Percentiles rank a stretch among this genome's conserved stretches.
Evolutionary conservation across 2,888 invertebrate genomes (phyloP).

Genomic region (Eristalinus aeneus): DNA sequence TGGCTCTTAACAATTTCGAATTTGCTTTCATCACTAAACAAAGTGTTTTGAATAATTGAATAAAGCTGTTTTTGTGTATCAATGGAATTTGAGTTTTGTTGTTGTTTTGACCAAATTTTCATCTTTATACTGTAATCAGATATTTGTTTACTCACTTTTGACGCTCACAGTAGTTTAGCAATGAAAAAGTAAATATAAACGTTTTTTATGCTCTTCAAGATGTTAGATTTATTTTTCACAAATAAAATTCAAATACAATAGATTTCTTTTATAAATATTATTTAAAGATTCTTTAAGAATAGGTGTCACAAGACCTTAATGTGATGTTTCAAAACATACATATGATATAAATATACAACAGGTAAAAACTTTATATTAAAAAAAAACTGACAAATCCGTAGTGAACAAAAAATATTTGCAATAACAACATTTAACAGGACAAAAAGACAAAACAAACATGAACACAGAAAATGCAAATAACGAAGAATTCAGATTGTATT

Average conservation of each 20-base stretch:
- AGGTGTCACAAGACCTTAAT: slow-evolving; percentile 62
- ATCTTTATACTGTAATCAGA: too few relatives aligned
- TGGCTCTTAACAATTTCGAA: too few relatives aligned
- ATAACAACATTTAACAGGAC: slow-evolving; percentile 4
- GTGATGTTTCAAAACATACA: slow-evolving; percentile 22
- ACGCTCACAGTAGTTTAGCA: too few relatives aligned
- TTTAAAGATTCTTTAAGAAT: slow-evolving; percentile 45
- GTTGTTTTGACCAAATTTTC: too few relatives aligned
- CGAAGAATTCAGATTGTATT: not conserved
- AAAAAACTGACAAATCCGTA: slow-evolving; percentile 42
- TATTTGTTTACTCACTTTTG: too few relatives aligned
- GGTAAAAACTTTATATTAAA: slow-evolving; percentile 27
- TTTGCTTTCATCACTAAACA: too few relatives aligned
- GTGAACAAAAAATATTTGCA: not conserved
- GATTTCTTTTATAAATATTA: slow-evolving; percentile 44
- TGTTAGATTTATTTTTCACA: slow-evolving; percentile 55
- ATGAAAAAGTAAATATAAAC: too few relatives aligned
- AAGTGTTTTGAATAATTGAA: too few relatives aligned
- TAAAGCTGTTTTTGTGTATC: too few relatives aligned
- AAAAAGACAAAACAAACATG: slow-evolving; percentile 25
- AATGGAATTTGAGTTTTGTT: too few relatives aligned
- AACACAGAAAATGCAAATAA: slow-evolving; percentile 17
- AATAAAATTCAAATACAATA: slow-evolving; percentile 61
- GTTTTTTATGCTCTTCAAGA: slow-evolving; percentile 10
- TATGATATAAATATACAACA: slow-evolving; percentile 11